Evolutionary conservation across 37 sponge, comb jelly and placozoan genomes (phyloP), one percentile per base, ranked within the genome.

Genomic region (Eunapius fragilis): DNA sequence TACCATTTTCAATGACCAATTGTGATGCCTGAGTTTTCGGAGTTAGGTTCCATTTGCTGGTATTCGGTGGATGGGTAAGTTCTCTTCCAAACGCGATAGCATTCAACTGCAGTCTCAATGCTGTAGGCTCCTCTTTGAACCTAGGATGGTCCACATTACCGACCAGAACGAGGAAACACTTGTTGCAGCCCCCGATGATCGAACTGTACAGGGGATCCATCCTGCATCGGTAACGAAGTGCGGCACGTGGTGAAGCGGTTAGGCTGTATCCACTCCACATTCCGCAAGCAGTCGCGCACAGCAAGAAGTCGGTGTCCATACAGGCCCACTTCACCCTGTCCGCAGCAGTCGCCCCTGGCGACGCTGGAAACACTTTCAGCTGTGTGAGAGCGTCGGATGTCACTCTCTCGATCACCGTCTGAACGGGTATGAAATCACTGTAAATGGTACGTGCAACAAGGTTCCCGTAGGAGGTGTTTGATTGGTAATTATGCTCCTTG

Each of bases 271-370:
- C 68, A 31, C 77, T 84, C 90, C 90, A 89, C 5, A 72, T 37
- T 9, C 90, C 90, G 69, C 81, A 85, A 14, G 85, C 90, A 69
- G 84, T 80, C 30, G 70, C 90, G 35, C 41, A 76, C 17, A 80
- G 2, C 25, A 84, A 19, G 24, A 73, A 26, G 25, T 85, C 45
- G 0, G 34, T 2, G 28, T 41, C 3, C 47, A 84, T 22, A 80
- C 25, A 47, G 0, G n/a, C 71, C 85, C 85, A 89, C 13, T 31
- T 38, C 25, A 80, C 49, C 26, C 90, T 76, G 70, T 85, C 68
- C 25, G 75, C 81, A 2, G 90, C 45, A 31, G 14, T 36, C 2
- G 36, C 37, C 24, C 13, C 23, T n/a, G 73, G 47, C 3, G 3
- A 6, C 0, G 72, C 74, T 0, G 0, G 26, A 41, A 84, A 45